Evolutionary conservation across 1,140 invertebrate species (phyloP).

Genomic region (Paraescarpia echinospica): DNA sequence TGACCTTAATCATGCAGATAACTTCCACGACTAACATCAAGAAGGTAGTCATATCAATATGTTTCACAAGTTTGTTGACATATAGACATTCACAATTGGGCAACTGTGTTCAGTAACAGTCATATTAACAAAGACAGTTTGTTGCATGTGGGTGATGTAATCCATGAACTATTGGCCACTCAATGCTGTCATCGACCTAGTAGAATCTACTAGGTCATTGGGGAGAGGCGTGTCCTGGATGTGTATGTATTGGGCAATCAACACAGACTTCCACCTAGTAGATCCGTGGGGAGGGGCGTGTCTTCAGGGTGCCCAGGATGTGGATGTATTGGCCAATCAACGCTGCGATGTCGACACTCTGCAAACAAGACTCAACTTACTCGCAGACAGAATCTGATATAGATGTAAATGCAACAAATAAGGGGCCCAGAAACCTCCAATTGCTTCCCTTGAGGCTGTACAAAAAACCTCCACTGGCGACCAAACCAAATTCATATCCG

Average conservation of each 20-base stretch:
- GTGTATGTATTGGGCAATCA: constrained; percentile 91
- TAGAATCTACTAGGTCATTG: background rate
- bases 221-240: background rate
- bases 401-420: background rate
- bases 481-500: no score
- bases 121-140: background rate
- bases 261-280: constrained; percentile 51
- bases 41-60: background rate
- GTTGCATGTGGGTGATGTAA: background rate
- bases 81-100: background rate
- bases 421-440: no score
- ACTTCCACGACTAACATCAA: background rate
- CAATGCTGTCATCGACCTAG: background rate
- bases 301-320: constrained; percentile 55
- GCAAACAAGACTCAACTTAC: constrained; percentile 34
- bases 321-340: constrained; percentile 95
- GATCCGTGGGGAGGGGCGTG: background rate
- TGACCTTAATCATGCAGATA: background rate
- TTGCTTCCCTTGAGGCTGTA: no score
- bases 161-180: background rate
- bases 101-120: background rate
- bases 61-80: background rate
- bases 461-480: no score
- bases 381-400: background rate
- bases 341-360: constrained; percentile 75